Evolutionary conservation across 2,797 vertebrate species (phyloP).

Genomic region (Buphagus erythrorhynchus): DNA sequence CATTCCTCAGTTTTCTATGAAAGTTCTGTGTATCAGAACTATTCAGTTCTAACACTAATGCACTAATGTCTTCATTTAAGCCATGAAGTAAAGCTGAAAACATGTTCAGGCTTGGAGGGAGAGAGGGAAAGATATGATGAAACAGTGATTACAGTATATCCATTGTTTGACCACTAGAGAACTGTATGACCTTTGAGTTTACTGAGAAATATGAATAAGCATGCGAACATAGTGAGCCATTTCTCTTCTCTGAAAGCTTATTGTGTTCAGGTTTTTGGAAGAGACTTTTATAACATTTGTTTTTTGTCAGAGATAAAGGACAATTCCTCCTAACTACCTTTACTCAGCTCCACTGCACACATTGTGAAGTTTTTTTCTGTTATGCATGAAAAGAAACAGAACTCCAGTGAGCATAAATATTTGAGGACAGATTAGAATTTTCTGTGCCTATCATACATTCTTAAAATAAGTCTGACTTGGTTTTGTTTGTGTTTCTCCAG

Average conservation of each 20-base stretch:
- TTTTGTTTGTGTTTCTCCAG: background rate
- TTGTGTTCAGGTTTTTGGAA: constrained; percentile 25
- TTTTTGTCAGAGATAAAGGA: constrained; percentile 23
- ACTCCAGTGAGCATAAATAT: background rate
- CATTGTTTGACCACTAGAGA: constrained; percentile 43
- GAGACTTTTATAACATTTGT: background rate
- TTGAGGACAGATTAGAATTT: background rate
- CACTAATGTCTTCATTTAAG: background rate
- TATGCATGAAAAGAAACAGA: background rate
- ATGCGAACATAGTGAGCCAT: background rate
- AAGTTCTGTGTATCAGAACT: background rate
- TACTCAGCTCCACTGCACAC: background rate
- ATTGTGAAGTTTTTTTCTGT: background rate
- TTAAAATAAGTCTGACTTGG: background rate
- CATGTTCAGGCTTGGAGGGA: background rate
- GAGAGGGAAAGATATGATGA: background rate
- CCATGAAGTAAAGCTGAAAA: background rate
- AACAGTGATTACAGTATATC: background rate
- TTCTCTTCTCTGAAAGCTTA: constrained; percentile 37
- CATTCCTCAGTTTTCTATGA: background rate
- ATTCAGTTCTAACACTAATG: background rate
- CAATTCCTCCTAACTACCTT: background rate
- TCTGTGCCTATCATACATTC: background rate
- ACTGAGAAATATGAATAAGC: constrained; percentile 38
- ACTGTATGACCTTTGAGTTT: constrained; percentile 20